Conservation (phyloP, 2,113 vertebrate species). For the Leptobrachium ailaonicum region DNA sequence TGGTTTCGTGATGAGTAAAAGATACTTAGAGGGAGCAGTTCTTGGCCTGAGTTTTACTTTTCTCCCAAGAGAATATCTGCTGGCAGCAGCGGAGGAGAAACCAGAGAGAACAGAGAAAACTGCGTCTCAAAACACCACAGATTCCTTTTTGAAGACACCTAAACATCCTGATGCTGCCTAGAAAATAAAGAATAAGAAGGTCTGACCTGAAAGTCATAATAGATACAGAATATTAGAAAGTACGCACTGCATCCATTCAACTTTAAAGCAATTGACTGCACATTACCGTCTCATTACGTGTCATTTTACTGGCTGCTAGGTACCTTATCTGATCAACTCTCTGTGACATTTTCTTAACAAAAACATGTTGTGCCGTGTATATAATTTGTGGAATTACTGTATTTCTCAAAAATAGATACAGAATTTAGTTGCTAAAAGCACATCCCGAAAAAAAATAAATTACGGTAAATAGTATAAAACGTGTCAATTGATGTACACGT, state of each 20-base stretch:
- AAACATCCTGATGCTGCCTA: conserved; percentile 14
- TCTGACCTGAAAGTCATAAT: conserved; percentile 13
- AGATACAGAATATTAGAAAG: conserved; percentile 28
- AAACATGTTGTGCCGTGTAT: conserved; percentile 28
- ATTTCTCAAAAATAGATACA: conserved; percentile 1
- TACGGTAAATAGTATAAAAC: too few relatives aligned
- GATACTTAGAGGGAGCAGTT: too few relatives aligned
- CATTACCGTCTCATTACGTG: conserved; percentile 35
- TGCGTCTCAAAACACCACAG: not conserved
- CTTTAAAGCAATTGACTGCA: conserved; percentile 11
- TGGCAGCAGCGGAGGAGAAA: conserved; percentile 3
- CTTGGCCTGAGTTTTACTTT: not conserved
- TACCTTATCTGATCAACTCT: not conserved
- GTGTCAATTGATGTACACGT: too few relatives aligned
- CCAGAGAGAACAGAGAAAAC: not conserved
- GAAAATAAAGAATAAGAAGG: conserved; percentile 8
- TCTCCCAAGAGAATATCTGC: not conserved
- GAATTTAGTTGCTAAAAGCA: too few relatives aligned
- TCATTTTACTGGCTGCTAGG: conserved; percentile 23
- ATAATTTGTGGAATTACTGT: conserved; percentile 29
- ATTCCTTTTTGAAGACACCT: not conserved
- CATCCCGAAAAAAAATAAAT: too few relatives aligned
- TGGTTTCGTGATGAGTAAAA: too few relatives aligned
- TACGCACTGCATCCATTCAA: not conserved
- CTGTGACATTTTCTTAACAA: conserved; percentile 17